phyloP scores from a whole-genome alignment of 2,888 invertebrate genomes.

The Drosophila ustulata region DNA sequence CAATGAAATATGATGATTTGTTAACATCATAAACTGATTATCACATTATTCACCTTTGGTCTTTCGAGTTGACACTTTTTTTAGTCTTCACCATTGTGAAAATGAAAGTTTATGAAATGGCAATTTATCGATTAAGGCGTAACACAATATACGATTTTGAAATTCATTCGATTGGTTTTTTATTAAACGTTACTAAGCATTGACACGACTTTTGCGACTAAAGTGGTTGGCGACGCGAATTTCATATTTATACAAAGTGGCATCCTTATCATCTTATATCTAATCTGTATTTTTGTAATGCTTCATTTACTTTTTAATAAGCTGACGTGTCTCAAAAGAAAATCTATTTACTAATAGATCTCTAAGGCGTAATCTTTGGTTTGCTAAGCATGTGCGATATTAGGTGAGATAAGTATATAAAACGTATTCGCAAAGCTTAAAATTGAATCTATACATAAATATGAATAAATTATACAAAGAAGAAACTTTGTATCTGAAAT shows the following conservation, averaged over 20 bases:
- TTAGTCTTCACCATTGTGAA: neutral
- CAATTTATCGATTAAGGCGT: neutral
- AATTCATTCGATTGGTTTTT: neutral
- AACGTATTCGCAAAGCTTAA: constrained; percentile 3
- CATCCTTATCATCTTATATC: constrained; percentile 10
- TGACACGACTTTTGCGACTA: constrained; percentile 4
- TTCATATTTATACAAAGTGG: constrained; percentile 9
- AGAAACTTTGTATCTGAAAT: constrained; percentile 12
- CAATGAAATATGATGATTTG: neutral
- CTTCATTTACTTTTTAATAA: constrained; percentile 7
- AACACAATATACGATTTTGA: neutral
- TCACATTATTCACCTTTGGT: constrained; percentile 7
- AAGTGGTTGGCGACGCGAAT: neutral
- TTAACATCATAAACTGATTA: neutral
- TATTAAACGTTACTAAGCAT: neutral
- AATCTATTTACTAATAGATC: constrained; percentile 17
- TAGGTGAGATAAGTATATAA: constrained; percentile 5
- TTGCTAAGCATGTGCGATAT: constrained; percentile 1
- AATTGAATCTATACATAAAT: constrained; percentile 14
- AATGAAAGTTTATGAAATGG: neutral
- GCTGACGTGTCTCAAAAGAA: constrained; percentile 17
- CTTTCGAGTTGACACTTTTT: neutral
- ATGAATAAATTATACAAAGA: constrained; percentile 13
- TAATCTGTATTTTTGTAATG: constrained; percentile 21
- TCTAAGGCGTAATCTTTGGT: constrained; percentile 8